Percentiles rank a stretch among this genome's conserved stretches.
Conservation (phyloP, 1,140 invertebrate genomes). For the Coboldia fuscipes region DNA sequence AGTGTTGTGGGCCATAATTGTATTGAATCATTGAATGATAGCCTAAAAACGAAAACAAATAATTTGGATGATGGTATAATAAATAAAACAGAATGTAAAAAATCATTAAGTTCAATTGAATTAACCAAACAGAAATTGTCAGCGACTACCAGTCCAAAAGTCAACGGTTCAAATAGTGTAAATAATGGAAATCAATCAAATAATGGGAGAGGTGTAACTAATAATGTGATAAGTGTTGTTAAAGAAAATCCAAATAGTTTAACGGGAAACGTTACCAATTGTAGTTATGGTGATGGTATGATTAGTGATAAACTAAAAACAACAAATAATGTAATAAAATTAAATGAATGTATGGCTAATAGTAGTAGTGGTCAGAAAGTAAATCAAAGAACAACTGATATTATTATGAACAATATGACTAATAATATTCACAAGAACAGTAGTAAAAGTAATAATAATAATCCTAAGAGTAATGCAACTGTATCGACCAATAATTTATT, state of each 20-base stretch:
- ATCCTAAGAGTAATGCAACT: not conserved
- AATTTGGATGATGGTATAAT: too few species aligned
- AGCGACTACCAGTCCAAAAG: too few species aligned
- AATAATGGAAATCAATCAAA: too few species aligned
- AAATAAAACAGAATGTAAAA: too few species aligned
- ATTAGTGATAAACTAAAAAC: not conserved
- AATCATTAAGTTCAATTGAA: too few species aligned
- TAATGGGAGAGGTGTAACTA: too few species aligned
- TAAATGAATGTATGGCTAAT: not conserved
- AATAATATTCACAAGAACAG: not conserved
- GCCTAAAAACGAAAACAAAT: too few species aligned
- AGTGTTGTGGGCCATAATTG: too few species aligned
- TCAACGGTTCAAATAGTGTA: too few species aligned
- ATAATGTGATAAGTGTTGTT: too few species aligned
- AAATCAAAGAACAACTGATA: not conserved
- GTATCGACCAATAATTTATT: not conserved
- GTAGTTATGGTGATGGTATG: not conserved
- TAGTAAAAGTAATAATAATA: constrained; percentile 1
- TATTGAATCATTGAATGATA: too few species aligned
- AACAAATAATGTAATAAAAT: not conserved
- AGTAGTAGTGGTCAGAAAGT: not conserved
- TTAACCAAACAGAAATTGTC: too few species aligned
- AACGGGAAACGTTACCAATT: not conserved
- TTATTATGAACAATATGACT: not conserved
- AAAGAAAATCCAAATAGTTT: not conserved